These are phyloP conservation scores for Drosophila pandora DNA, from an alignment of 1,140 invertebrate species.

Conservation along the genomic window DNA sequence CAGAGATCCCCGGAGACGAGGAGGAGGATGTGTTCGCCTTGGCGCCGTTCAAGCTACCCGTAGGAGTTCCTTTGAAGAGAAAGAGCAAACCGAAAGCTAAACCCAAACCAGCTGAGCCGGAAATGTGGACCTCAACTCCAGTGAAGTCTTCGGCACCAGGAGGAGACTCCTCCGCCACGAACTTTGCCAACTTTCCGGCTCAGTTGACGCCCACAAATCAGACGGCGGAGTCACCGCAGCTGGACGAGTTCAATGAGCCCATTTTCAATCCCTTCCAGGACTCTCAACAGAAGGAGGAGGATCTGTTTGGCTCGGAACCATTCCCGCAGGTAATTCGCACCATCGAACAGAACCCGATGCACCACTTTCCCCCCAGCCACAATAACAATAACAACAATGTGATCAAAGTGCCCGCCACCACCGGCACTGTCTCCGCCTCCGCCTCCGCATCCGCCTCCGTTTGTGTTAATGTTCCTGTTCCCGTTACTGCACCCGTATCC, in stretches of 20 bases:
- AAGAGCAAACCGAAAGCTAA: constrained; percentile 46
- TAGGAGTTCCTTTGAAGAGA: constrained; percentile 80
- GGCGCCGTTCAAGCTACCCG: constrained; percentile 88
- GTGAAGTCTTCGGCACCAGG: constrained; percentile 42
- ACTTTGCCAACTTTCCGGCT: constrained; percentile 70
- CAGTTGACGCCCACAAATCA: constrained; percentile 36
- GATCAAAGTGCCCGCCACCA: constrained; percentile 48
- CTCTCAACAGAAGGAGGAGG: constrained; percentile 48
- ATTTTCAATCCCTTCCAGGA: constrained; percentile 81
- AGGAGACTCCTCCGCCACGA: constrained; percentile 20
- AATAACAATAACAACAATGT: constrained; percentile 56
- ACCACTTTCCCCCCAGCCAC: constrained; percentile 64
- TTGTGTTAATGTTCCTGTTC: constrained; percentile 13
- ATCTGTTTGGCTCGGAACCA: constrained; percentile 86
- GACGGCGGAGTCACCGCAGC: constrained; percentile 24
- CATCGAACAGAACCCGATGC: constrained; percentile 54
- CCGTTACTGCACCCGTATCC: not conserved
- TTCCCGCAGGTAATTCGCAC: constrained; percentile 84
- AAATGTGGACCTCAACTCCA: constrained; percentile 81
- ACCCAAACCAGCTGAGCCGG: constrained; percentile 35
- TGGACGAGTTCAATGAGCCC: constrained; percentile 82
- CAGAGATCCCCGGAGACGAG: constrained; percentile 50
- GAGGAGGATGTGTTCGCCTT: constrained; percentile 89
- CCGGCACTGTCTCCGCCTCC: not conserved
- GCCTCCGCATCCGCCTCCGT: constrained; percentile 28